These are phyloP conservation scores for Camelus bactrianus DNA, from an alignment of 2,113 vertebrate genomes.

Conservation along the genomic window DNA sequence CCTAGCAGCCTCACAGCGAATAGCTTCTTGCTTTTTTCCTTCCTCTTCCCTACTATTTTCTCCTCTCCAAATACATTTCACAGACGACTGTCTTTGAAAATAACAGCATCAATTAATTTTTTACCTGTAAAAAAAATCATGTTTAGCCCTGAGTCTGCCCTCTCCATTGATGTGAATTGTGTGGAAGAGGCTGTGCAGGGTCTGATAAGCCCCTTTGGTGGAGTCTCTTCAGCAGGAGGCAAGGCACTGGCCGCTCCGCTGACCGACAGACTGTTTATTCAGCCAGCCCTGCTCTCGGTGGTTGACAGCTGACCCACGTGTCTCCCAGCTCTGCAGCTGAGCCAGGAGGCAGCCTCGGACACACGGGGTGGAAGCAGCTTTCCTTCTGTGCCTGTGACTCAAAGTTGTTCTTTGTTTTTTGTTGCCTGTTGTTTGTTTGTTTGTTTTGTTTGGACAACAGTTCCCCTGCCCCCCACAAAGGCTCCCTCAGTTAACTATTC, in stretches of 20 bases:
- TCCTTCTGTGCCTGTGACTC: background rate
- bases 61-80: conserved; percentile 71
- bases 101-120: conserved; percentile 86
- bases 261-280: background rate
- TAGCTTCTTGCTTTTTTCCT: conserved; percentile 35
- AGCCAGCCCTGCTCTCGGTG: background rate
- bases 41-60: background rate
- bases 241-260: background rate
- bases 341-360: background rate
- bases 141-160: conserved; percentile 54
- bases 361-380: background rate
- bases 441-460: background rate
- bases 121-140: conserved; percentile 75
- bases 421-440: background rate
- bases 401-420: background rate
- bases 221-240: conserved; percentile 66
- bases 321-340: background rate
- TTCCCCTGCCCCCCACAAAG: background rate
- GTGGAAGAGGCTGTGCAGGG: conserved; percentile 75
- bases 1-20: background rate
- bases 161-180: conserved; percentile 70
- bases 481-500: background rate
- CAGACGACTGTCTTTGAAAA: conserved; percentile 74
- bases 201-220: conserved; percentile 82
- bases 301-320: background rate